Evolutionary conservation across 1,140 invertebrate genomes (phyloP).

Genomic region (Drosophila novamexicana): DNA sequence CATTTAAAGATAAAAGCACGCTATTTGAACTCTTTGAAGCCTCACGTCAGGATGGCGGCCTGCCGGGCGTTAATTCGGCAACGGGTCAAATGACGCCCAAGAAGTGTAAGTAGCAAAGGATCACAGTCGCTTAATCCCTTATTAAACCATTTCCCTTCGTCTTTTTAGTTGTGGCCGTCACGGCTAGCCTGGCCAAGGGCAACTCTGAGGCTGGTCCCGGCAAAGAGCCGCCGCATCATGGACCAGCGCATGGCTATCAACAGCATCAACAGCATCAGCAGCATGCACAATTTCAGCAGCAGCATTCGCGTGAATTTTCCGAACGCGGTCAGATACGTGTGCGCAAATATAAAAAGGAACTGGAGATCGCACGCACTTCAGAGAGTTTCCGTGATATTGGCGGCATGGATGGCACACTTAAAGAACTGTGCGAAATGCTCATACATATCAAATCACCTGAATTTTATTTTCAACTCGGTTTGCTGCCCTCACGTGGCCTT

Average conservation of each 20-base stretch:
- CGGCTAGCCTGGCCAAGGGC: constrained; percentile 5
- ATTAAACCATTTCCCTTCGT: not conserved
- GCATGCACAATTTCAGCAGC: constrained; percentile 17
- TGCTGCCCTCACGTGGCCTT: constrained; percentile 91
- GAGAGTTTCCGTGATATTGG: constrained; percentile 89
- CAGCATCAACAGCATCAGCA: constrained; percentile 18
- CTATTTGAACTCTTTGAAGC: constrained; percentile 10
- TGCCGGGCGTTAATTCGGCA: not conserved
- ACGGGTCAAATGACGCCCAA: constrained; percentile 4
- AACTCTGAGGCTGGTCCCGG: constrained; percentile 6
- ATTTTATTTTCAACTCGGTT: constrained; percentile 90
- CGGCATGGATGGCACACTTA: constrained; percentile 89
- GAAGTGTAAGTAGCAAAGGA: constrained; percentile 33
- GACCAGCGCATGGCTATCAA: constrained; percentile 10
- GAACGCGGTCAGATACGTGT: constrained; percentile 21
- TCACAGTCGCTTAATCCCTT: too few species aligned
- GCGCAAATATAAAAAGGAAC: constrained; percentile 79
- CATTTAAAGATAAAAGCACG: constrained; percentile 42
- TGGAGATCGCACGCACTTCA: constrained; percentile 65
- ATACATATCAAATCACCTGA: constrained; percentile 94
- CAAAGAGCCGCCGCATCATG: constrained; percentile 36
- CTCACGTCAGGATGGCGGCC: constrained; percentile 2
- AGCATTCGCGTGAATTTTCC: constrained; percentile 1
- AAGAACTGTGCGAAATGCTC: constrained; percentile 92
- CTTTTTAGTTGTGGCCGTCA: constrained; percentile 10